Conservation (phyloP, 2,888 invertebrate genomes). For the Pristionchus entomophagus region DNA sequence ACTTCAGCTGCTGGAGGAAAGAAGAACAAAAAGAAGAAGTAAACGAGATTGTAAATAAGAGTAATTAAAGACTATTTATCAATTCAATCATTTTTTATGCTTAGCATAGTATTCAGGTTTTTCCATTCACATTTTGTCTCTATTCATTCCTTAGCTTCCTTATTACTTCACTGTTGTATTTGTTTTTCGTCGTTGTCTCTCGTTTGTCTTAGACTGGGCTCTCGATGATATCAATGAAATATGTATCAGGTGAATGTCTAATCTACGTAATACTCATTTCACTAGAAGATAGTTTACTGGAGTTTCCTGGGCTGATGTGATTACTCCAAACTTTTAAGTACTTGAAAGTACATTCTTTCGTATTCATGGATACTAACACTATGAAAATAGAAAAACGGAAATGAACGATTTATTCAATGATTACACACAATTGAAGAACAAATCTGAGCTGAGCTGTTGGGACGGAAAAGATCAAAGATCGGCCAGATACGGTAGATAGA, state of each 20-base stretch:
- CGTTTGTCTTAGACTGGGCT: conserved; percentile 18
- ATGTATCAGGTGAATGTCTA: no score
- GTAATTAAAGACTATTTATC: background rate
- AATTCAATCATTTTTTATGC: no score
- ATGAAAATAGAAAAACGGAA: background rate
- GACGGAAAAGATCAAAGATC: conserved; percentile 9
- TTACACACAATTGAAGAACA: conserved; percentile 35
- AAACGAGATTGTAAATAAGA: conserved; percentile 13
- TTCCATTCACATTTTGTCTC: background rate
- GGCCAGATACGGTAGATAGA: background rate
- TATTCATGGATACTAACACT: background rate
- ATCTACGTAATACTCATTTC: no score
- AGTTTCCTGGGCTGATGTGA: no score
- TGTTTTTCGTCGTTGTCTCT: background rate
- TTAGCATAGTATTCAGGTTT: background rate
- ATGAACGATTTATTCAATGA: conserved; percentile 35
- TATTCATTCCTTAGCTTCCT: conserved; percentile 34
- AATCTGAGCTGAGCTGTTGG: conserved; percentile 32
- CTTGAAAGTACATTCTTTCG: no score
- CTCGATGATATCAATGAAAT: background rate
- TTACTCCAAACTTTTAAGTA: no score
- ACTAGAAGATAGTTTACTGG: no score
- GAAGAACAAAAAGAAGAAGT: conserved; percentile 41
- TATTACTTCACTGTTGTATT: background rate
- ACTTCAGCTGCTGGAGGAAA: conserved; percentile 6